Evolutionary conservation across 1,140 invertebrate genomes (phyloP).

Genomic region (Marisa cornuarietis): DNA sequence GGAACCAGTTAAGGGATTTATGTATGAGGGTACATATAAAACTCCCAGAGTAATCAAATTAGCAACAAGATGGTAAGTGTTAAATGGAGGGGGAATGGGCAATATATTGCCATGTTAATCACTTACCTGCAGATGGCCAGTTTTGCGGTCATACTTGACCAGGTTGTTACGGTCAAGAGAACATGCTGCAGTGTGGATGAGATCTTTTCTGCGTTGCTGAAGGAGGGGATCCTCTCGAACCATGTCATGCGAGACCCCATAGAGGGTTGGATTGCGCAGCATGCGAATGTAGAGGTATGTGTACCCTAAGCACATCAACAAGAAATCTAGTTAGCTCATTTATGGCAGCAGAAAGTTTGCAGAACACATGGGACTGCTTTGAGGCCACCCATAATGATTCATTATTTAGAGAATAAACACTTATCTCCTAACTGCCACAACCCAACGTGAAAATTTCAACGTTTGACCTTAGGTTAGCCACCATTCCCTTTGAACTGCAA

Average conservation of each 20-base stretch:
- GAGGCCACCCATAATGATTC: neutral
- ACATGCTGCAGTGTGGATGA: constrained; percentile 96
- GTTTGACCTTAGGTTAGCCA: too few relatives aligned
- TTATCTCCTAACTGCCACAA: too few relatives aligned
- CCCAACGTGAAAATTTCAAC: too few relatives aligned
- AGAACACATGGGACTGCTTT: neutral
- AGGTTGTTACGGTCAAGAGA: constrained; percentile 90
- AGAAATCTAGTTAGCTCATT: neutral
- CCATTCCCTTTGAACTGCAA: too few relatives aligned
- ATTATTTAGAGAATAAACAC: neutral
- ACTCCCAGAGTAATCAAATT: too few relatives aligned
- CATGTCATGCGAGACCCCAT: constrained; percentile 87
- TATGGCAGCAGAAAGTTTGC: too few relatives aligned
- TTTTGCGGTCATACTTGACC: constrained; percentile 95
- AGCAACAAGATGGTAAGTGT: too few relatives aligned
- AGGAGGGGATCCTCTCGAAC: constrained; percentile 77
- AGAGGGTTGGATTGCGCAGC: constrained; percentile 77
- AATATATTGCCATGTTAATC: too few relatives aligned
- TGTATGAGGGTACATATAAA: too few relatives aligned
- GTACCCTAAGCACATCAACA: constrained; percentile 70
- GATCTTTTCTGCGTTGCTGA: constrained; percentile 90
- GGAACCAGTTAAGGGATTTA: too few relatives aligned
- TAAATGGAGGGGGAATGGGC: too few relatives aligned
- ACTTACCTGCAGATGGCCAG: constrained; percentile 84
- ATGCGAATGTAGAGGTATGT: constrained; percentile 93